Evolutionary conservation across 2,888 invertebrate species (phyloP).

Genomic region (Leuctra nigra): DNA sequence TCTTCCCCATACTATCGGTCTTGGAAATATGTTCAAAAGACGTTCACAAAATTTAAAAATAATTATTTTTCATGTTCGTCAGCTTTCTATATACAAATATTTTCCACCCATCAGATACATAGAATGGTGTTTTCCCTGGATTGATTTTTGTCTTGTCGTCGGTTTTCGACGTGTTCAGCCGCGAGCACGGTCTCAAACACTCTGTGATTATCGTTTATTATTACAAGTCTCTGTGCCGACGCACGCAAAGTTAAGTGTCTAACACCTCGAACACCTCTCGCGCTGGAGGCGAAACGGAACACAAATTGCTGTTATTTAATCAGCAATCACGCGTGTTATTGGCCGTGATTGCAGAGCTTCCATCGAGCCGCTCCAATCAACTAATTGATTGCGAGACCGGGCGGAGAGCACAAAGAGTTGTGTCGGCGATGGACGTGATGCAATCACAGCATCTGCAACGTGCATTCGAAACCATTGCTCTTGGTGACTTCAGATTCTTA

Average conservation of each 20-base stretch:
- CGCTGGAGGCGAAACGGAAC: conserved; percentile 8
- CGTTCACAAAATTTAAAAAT: too few species aligned
- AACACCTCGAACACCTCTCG: conserved; percentile 21
- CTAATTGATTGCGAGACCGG: conserved; percentile 26
- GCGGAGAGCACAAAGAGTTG: too few species aligned
- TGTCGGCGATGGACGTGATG: too few species aligned
- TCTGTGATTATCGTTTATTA: conserved; percentile 23
- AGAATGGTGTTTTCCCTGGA: too few species aligned
- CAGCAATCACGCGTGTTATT: conserved; percentile 21
- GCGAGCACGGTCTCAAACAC: not conserved
- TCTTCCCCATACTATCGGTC: too few species aligned
- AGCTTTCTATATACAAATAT: too few species aligned
- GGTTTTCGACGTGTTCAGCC: conserved; percentile 8
- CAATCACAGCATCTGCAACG: too few species aligned
- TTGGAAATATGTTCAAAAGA: too few species aligned
- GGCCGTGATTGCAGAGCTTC: conserved; percentile 9
- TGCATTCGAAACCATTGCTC: too few species aligned
- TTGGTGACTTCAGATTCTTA: too few species aligned
- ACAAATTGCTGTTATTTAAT: conserved; percentile 17
- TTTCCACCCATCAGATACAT: too few species aligned
- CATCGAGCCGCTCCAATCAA: not conserved
- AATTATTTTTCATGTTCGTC: too few species aligned
- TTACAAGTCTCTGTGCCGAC: conserved; percentile 11
- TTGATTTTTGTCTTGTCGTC: conserved; percentile 13
- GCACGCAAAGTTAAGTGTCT: conserved; percentile 18